phyloP scores from a whole-genome alignment of 2,113 vertebrate species.

The Scortum barcoo region DNA sequence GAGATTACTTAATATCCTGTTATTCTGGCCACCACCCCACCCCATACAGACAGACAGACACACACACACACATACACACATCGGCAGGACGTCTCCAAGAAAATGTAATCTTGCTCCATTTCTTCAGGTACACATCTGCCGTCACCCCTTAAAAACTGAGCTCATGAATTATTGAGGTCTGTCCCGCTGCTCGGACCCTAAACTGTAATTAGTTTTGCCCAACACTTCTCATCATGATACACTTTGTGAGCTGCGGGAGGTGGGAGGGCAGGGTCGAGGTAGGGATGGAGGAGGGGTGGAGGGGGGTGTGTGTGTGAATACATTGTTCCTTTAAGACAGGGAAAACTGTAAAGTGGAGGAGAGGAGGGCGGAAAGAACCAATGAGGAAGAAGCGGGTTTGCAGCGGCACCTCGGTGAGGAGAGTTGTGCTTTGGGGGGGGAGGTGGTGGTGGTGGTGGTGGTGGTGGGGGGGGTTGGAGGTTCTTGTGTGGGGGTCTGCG shows the following conservation, averaged over 20 bases:
- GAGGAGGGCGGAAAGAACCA: conserved; percentile 52
- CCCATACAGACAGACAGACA: no score
- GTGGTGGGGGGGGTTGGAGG: neutral
- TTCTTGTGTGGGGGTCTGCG: neutral
- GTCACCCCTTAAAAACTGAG: conserved; percentile 61
- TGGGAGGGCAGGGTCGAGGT: neutral
- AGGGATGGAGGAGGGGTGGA: no score
- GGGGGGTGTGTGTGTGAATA: neutral
- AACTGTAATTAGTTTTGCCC: conserved; percentile 77
- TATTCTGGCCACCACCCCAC: neutral
- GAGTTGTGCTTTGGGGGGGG: conserved; percentile 35
- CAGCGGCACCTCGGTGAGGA: conserved; percentile 57
- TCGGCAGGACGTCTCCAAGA: conserved; percentile 18
- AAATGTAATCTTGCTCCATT: conserved; percentile 52
- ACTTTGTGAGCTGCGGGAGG: conserved; percentile 35
- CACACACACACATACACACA: neutral
- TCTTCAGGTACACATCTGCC: conserved; percentile 58
- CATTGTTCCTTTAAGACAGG: conserved; percentile 68
- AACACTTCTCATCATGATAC: conserved; percentile 59
- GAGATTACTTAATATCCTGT: conserved; percentile 10
- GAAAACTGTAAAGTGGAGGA: conserved; percentile 53
- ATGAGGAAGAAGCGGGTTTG: conserved; percentile 50
- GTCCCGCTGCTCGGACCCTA: conserved; percentile 60
- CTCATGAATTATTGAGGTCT: conserved; percentile 79
- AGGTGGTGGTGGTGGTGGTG: neutral